Evolutionary conservation across 2,113 vertebrate genomes (phyloP), one percentile per base, ranked within the genome.

Genomic region (Pygoscelis antarcticus): DNA sequence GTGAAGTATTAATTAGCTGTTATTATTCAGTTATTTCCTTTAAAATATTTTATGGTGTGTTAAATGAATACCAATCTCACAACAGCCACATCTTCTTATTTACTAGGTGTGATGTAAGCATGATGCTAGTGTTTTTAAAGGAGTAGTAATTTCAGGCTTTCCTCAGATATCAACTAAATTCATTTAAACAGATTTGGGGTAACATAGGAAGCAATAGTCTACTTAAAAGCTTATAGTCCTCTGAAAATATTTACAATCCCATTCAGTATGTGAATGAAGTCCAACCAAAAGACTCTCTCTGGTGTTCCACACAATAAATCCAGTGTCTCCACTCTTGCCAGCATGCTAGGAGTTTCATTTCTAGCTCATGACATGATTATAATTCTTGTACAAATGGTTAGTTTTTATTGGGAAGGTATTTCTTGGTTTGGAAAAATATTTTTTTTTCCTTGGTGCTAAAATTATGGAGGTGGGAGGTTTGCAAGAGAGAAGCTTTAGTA

Each of bases 391-490:
- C 77, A 90, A 94, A 55, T 90, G 40, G 66, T 62, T 89, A 70
- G 40, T 8, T 93, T 94, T 95, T 96, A 79, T 80, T 70, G 29
- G 42, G 26, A 80, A 88, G 49, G 23, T 80, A 80, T 42, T 69
- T 85, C 49, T 90, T 5, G 0, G 11, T 85, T 94, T 96, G 40
- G 25, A 87, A 72, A 81, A 89, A 44, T 54, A n/a, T 38, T 40
- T 52, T 52, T 84, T 90, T 89, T 92, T 11, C 25, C 36, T 76
- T 87, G 46, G 29, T 80, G 46, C 54, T 93, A 91, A 95, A 97
- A 88, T 93, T 82, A 91, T 46, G 93, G 70, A 91, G 51, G 49
- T 85, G n/a, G 61, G 79, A 83, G 66, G n/a, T 77, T 70, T 91
- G 89, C 54, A 89, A 61, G 72, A 71, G 36, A 80, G 51, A 95